Conservation (phyloP, 2,113 vertebrate genomes). For the Ornithorhynchus anatinus region DNA sequence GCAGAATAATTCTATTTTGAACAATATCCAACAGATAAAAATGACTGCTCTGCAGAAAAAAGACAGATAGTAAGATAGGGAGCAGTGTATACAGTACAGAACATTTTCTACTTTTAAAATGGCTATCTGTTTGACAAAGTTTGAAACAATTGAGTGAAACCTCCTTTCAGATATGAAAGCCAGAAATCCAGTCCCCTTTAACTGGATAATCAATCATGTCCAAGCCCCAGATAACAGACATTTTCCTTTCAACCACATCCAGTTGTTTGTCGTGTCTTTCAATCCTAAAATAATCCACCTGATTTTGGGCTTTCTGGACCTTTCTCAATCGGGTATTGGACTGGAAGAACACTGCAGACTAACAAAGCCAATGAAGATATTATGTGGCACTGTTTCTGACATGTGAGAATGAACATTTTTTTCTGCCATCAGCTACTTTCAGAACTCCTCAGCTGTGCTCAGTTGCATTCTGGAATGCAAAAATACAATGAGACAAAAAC, state of each 20-base stretch:
- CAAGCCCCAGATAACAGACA: neutral
- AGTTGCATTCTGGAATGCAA: too few species aligned
- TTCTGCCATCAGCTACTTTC: too few species aligned
- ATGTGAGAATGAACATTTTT: too few species aligned
- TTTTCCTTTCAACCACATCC: neutral
- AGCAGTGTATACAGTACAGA: neutral
- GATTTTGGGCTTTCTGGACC: neutral
- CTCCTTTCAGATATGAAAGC: neutral
- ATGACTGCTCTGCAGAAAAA: conserved; percentile 4
- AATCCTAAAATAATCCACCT: neutral
- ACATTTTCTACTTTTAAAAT: neutral
- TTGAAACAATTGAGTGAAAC: neutral
- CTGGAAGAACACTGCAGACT: neutral
- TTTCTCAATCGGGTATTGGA: neutral
- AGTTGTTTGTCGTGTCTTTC: rapidly evolving
- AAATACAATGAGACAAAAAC: too few species aligned
- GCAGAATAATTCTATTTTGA: conserved; percentile 23
- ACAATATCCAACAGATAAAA: conserved; percentile 49
- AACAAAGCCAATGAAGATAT: neutral
- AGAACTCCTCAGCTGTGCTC: too few species aligned
- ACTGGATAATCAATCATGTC: neutral
- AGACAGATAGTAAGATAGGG: neutral
- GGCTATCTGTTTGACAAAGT: neutral
- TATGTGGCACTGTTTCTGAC: neutral
- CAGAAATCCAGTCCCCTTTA: rapidly evolving